Evolutionary conservation across 1,140 invertebrate species (phyloP).

Genomic region (Caenorhabditis remanei): DNA sequence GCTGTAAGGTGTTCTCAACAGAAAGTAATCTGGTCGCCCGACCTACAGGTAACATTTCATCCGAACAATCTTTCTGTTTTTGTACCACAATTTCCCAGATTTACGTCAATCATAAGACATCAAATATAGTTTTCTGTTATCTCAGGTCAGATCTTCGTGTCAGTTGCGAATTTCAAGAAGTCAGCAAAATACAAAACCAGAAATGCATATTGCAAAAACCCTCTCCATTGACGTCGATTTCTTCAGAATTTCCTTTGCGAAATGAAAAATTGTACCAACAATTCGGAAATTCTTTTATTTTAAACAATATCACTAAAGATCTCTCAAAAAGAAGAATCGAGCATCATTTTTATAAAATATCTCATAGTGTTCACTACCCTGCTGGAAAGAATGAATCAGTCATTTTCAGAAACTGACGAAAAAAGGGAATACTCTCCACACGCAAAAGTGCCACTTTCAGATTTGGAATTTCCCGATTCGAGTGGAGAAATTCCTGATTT

Average conservation of each 20-base stretch:
- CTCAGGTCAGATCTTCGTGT: background rate
- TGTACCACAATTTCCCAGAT: too few species aligned
- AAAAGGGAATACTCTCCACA: background rate
- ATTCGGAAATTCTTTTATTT: too few species aligned
- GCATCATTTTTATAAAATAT: too few species aligned
- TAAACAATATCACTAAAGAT: too few species aligned
- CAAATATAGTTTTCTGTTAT: background rate
- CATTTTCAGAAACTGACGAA: background rate
- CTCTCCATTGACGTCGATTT: background rate
- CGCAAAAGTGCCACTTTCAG: slow-evolving; percentile 8
- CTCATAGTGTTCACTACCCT: too few species aligned
- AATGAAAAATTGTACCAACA: too few species aligned
- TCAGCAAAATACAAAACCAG: background rate
- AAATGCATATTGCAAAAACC: too few species aligned
- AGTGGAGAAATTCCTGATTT: background rate
- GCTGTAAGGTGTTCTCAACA: background rate
- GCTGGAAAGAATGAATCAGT: background rate
- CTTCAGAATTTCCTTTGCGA: background rate
- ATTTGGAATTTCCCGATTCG: background rate
- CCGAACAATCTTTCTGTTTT: background rate
- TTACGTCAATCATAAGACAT: too few species aligned
- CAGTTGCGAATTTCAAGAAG: background rate
- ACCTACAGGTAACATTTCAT: background rate
- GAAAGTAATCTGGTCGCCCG: too few species aligned
- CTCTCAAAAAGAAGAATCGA: too few species aligned